Evolutionary conservation across 2,888 invertebrate species (phyloP).

Genomic region (Smittia aterrima): DNA sequence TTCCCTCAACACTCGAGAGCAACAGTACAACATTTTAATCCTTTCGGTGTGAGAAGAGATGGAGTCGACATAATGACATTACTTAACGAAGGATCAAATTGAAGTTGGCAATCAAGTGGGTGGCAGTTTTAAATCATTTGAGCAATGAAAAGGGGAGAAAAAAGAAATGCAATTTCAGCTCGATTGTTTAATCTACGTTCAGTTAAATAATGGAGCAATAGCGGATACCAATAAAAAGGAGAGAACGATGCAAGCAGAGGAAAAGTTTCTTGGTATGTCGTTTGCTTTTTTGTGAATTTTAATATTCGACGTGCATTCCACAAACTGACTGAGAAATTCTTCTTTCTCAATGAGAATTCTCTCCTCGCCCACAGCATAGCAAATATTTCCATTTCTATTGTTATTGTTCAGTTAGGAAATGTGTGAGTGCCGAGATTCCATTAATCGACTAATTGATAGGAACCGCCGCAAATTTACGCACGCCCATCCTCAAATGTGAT

Average conservation of each 20-base stretch:
- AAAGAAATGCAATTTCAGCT: background rate
- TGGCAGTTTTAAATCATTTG: background rate
- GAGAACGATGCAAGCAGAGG: background rate
- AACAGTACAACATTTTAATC: too few relatives aligned
- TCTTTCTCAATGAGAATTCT: background rate
- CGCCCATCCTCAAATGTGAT: background rate
- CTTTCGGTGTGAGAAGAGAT: too few relatives aligned
- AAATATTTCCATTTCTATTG: background rate
- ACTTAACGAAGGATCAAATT: constrained; percentile 17
- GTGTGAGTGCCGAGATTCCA: background rate
- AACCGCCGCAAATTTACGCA: background rate
- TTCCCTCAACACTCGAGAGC: background rate
- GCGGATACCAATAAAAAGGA: background rate
- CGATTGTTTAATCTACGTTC: too few relatives aligned
- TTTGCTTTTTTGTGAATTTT: background rate
- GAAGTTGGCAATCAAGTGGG: background rate
- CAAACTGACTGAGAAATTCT: background rate
- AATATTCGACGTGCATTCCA: constrained; percentile 24
- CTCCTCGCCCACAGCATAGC: background rate
- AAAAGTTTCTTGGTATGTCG: background rate
- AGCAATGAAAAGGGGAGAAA: too few relatives aligned
- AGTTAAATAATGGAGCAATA: background rate
- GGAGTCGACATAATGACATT: background rate
- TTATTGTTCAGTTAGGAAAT: background rate
- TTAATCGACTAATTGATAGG: constrained; percentile 13